Conservation (phyloP, 1,140 invertebrate genomes). For the Halictus rubicundus region DNA sequence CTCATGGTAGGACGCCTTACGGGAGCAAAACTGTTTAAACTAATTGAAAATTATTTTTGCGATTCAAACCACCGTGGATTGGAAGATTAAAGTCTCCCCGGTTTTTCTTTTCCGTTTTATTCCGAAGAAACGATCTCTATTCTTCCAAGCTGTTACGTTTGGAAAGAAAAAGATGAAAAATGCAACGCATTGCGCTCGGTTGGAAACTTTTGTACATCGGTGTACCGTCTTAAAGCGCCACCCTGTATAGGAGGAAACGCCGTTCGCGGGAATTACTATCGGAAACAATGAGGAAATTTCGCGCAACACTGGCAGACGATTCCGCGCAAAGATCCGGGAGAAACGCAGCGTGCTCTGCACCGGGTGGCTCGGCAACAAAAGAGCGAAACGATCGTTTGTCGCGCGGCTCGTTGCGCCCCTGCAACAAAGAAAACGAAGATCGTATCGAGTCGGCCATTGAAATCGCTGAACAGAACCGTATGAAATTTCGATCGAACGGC, state of each 20-base stretch:
- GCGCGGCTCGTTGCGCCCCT: background rate
- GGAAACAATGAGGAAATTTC: conserved; percentile 12
- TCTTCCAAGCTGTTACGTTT: background rate
- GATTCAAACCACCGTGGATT: too few species aligned
- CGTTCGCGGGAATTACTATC: background rate
- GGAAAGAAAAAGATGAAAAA: background rate
- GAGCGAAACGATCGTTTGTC: conserved; percentile 17
- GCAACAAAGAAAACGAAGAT: background rate
- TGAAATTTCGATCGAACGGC: background rate
- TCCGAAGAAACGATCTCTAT: too few species aligned
- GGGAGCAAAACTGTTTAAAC: too few species aligned
- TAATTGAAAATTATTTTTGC: too few species aligned
- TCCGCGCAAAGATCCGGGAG: background rate
- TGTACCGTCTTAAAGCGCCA: too few species aligned
- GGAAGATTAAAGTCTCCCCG: too few species aligned
- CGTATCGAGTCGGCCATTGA: too few species aligned
- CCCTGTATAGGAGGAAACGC: background rate
- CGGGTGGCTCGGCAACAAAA: conserved; percentile 10
- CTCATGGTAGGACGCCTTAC: too few species aligned
- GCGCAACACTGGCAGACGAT: background rate
- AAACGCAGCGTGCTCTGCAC: background rate
- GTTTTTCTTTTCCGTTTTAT: too few species aligned
- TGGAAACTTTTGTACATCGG: too few species aligned
- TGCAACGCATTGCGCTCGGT: background rate
- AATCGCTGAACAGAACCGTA: too few species aligned